Evolutionary conservation across 2,888 invertebrate genomes (phyloP), one percentile per base, ranked within the genome.

Genomic region (Sussaba pulchella): DNA sequence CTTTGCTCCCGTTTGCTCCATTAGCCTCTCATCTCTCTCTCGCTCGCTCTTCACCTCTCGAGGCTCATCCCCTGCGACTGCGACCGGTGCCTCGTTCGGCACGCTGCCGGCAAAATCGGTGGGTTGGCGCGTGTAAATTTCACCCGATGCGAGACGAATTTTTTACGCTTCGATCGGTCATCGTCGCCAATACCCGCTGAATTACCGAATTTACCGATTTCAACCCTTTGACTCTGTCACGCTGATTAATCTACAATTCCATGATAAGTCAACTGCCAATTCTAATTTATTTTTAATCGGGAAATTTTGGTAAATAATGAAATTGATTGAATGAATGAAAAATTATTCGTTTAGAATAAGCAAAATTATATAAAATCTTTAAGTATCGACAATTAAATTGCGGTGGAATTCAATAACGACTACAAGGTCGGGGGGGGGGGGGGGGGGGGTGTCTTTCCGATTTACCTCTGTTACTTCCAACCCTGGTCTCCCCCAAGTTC

Each of bases 61-160:
- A 19, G 3, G 59, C 19, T 39, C 17, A 36, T 59, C 59, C 39
- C 59, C 39, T 39, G 10, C 4, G 12, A 5, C 8, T 14, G 54
- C 8, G 54, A 31, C 54, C 14, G 59, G 19, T 19, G 59, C 59
- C 59, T n/a, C 31, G 59, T 59, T 59, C 19, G 39, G 66, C 64
- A 71, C 71, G 54, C 59, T 39, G 43, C 61, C 36, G 41, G 41
- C 31, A 45, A 76, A 76, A 76, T 76, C 69, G 80, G 80, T 80
- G 80, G 80, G 64, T 74, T 69, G 43, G 61, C 61, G 41, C 66
- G 21, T 50, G 63, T 63, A 31, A 70, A 64, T 71, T 64, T n/a
- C 59, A 80, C 75, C 61, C 59, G 39, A 36, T 39, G 39, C 19
- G 31, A 39, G 19, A 17, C 24, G 19, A 19, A 39, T 59, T 59